A percentile compares a stretch with the other conserved stretches of the same genome.
These are phyloP conservation scores for Alsophila aescularia DNA, from an alignment of 2,888 invertebrate species.

Conservation along the genomic window DNA sequence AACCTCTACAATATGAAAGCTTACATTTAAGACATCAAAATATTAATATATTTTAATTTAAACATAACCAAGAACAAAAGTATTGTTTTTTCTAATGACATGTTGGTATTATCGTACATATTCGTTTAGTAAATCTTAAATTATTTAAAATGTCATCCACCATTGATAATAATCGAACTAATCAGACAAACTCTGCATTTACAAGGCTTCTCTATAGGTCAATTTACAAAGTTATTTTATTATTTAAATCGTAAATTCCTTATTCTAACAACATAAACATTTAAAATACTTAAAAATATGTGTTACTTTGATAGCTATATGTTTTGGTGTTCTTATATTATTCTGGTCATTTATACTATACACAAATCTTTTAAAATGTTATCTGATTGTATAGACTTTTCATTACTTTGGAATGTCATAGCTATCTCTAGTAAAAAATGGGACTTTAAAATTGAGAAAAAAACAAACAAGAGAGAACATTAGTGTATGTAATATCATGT, in stretches of 20 bases:
- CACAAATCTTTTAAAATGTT: slow-evolving; percentile 21
- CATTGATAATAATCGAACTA: slow-evolving; percentile 1
- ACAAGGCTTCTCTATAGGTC: slow-evolving; percentile 16
- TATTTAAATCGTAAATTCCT: slow-evolving; percentile 26
- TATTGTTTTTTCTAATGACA: slow-evolving; percentile 18
- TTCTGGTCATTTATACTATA: slow-evolving; percentile 22
- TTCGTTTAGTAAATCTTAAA: slow-evolving; percentile 27
- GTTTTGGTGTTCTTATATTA: slow-evolving; percentile 26
- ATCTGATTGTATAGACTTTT: slow-evolving; percentile 26
- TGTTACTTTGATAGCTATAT: slow-evolving; percentile 44
- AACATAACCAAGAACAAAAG: slow-evolving; percentile 38
- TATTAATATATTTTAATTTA: slow-evolving; percentile 30
- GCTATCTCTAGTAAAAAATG: slow-evolving; percentile 47
- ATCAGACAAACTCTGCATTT: slow-evolving; percentile 15
- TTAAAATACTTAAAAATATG: slow-evolving; percentile 23
- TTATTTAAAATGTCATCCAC: slow-evolving; percentile 22
- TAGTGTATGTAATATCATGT: slow-evolving; percentile 46
- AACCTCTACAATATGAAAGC: slow-evolving; percentile 33
- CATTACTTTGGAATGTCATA: slow-evolving; percentile 63
- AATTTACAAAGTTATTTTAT: slow-evolving; percentile 28
- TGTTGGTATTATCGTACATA: slow-evolving; percentile 18
- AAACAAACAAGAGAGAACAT: slow-evolving; percentile 49
- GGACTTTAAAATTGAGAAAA: slow-evolving; percentile 43
- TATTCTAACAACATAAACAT: slow-evolving; percentile 32
- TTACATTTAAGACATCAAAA: slow-evolving; percentile 35